Conservation (phyloP, 2,888 invertebrate species). For the Tetheella fluctuosa region DNA sequence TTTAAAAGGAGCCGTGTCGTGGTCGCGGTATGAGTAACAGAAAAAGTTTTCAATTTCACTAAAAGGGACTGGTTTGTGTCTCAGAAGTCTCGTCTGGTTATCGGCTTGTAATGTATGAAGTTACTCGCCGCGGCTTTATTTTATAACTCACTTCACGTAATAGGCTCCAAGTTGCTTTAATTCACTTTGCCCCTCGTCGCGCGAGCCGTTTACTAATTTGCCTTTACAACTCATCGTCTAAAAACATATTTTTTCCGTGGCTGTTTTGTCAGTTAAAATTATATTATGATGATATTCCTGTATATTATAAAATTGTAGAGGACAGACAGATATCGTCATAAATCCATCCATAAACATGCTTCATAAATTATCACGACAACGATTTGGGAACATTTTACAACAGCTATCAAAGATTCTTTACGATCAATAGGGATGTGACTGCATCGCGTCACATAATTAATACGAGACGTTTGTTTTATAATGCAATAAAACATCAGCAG, state of each 20-base stretch:
- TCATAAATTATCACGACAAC: slow-evolving; percentile 83
- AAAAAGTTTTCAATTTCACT: slow-evolving; percentile 85
- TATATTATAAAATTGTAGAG: slow-evolving; percentile 10
- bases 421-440: slow-evolving; percentile 78
- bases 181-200: slow-evolving; percentile 67
- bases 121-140: slow-evolving; percentile 79
- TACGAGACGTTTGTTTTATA: slow-evolving; percentile 83
- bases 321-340: slow-evolving; percentile 68
- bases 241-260: slow-evolving; percentile 38
- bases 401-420: slow-evolving; percentile 80
- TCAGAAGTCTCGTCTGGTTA: slow-evolving; percentile 84
- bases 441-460: slow-evolving; percentile 78
- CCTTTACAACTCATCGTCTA: slow-evolving; percentile 43
- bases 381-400: slow-evolving; percentile 82
- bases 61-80: slow-evolving; percentile 85
- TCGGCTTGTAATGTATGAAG: slow-evolving; percentile 84
- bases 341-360: slow-evolving; percentile 80
- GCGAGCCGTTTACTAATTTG: slow-evolving; percentile 63
- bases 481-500: slow-evolving; percentile 77
- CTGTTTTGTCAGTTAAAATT: slow-evolving; percentile 13
- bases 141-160: slow-evolving; percentile 83
- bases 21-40: slow-evolving; percentile 81
- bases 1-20: slow-evolving; percentile 81
- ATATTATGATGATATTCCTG: neutral
- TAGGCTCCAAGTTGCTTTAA: slow-evolving; percentile 75